phyloP scores from a whole-genome alignment of 2,888 invertebrate species.

The Andrena hattorfiana region DNA sequence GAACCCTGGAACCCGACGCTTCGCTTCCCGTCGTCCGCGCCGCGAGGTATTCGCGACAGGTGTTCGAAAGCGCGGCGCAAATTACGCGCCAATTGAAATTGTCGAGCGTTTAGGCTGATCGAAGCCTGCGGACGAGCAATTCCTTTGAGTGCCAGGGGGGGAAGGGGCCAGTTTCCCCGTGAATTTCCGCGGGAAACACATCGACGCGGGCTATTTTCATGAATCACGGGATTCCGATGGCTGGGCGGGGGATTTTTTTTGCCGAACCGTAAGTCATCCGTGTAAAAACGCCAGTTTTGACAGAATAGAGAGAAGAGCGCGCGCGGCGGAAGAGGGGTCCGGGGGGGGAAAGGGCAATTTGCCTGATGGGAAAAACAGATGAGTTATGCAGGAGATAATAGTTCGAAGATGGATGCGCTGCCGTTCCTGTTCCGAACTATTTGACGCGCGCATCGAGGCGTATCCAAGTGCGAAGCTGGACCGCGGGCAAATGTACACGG shows the following conservation, averaged over 20 bases:
- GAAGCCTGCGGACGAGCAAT: not conserved
- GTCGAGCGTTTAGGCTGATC: not conserved
- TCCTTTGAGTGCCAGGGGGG: not conserved
- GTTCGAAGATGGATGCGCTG: slow-evolving; percentile 64
- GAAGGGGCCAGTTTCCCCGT: not conserved
- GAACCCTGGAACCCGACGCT: slow-evolving; percentile 46
- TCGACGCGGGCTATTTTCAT: slow-evolving; percentile 43
- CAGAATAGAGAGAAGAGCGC: slow-evolving; percentile 51
- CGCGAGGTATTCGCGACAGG: slow-evolving; percentile 20
- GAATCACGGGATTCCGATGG: slow-evolving; percentile 59
- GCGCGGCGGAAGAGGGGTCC: not conserved
- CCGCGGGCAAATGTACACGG: slow-evolving; percentile 11
- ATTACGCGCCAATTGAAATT: not conserved
- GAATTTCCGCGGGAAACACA: not conserved
- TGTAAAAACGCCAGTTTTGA: slow-evolving; percentile 57
- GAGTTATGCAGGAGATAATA: slow-evolving; percentile 71
- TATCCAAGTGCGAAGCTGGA: not conserved
- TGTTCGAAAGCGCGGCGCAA: not conserved
- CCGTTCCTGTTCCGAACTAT: slow-evolving; percentile 57
- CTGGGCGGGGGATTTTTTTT: slow-evolving; percentile 19
- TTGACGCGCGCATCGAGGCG: slow-evolving; percentile 50
- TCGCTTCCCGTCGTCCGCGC: not conserved
- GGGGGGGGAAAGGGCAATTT: slow-evolving; percentile 58
- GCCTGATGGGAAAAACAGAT: slow-evolving; percentile 70
- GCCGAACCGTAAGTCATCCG: slow-evolving; percentile 57